Evolutionary conservation across 2,113 vertebrate species (phyloP).

Genomic region (Gasterosteus nipponicus): DNA sequence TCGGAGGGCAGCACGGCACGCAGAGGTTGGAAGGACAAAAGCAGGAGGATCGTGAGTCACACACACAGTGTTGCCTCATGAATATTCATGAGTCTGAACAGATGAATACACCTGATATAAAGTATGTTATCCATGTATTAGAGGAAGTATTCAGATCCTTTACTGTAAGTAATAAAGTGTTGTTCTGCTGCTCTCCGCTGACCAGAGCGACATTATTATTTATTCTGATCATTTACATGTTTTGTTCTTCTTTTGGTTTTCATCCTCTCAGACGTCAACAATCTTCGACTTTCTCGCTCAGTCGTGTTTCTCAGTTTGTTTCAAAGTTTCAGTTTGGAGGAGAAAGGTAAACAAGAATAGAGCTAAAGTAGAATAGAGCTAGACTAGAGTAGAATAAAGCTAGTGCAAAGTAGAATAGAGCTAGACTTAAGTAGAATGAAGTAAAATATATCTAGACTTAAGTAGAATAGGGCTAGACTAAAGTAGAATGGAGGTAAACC

Average conservation of each 20-base stretch:
- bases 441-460: neutral
- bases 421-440: no score
- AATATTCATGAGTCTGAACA: neutral
- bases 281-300: slow-evolving; percentile 83
- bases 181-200: slow-evolving; percentile 34
- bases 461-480: neutral
- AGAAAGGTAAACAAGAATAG: slow-evolving; percentile 80
- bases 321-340: slow-evolving; percentile 84
- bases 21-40: slow-evolving; percentile 85
- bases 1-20: slow-evolving; percentile 76
- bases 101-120: neutral
- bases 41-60: slow-evolving; percentile 86
- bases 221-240: neutral
- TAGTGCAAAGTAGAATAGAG: no score
- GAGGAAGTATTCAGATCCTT: neutral
- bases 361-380: slow-evolving; percentile 76
- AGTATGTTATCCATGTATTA: neutral
- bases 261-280: slow-evolving; percentile 75
- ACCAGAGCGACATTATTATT: neutral
- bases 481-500: neutral
- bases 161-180: neutral
- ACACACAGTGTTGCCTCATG: neutral
- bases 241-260: neutral
- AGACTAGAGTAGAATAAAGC: neutral
- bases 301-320: slow-evolving; percentile 85